Evolutionary conservation across 2,113 vertebrate genomes (phyloP).

Genomic region (Hepsetus odoe): DNA sequence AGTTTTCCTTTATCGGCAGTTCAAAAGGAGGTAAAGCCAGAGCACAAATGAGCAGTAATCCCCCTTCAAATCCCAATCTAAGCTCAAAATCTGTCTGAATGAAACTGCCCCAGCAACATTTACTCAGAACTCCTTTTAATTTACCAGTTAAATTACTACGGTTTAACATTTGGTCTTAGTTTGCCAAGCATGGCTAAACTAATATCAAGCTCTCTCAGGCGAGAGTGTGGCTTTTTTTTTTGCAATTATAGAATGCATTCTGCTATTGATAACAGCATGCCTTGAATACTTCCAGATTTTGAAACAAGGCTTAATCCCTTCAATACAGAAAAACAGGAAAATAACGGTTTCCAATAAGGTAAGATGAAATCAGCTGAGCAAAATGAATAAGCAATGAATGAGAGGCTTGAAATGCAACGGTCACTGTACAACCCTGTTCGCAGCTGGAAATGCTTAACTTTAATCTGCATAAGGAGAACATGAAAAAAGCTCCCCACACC

Average conservation of each 20-base stretch:
- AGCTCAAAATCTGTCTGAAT: slow-evolving; percentile 38
- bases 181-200: neutral
- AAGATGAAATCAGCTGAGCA: slow-evolving; percentile 15
- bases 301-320: neutral
- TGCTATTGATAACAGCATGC: neutral
- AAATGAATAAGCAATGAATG: slow-evolving; percentile 19
- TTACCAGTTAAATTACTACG: neutral
- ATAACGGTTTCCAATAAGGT: slow-evolving; percentile 2
- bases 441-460: slow-evolving; percentile 5
- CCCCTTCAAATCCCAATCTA: slow-evolving; percentile 37
- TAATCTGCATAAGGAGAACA: slow-evolving; percentile 27
- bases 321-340: slow-evolving; percentile 19
- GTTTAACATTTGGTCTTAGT: slow-evolving; percentile 6
- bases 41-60: slow-evolving; percentile 45
- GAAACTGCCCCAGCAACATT: slow-evolving; percentile 21
- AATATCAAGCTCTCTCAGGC: neutral
- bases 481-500: slow-evolving; percentile 13
- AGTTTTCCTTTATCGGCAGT: slow-evolving; percentile 45
- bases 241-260: neutral
- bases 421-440: slow-evolving; percentile 6
- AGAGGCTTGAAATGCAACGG: slow-evolving; percentile 25
- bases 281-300: slow-evolving; percentile 1
- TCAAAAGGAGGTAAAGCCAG: slow-evolving; percentile 44
- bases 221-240: neutral
- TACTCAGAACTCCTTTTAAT: slow-evolving; percentile 11